Percentiles rank a stretch among this genome's conserved stretches.
phyloP scores from a whole-genome alignment of 2,113 vertebrate genomes.

The Pandion haliaetus region DNA sequence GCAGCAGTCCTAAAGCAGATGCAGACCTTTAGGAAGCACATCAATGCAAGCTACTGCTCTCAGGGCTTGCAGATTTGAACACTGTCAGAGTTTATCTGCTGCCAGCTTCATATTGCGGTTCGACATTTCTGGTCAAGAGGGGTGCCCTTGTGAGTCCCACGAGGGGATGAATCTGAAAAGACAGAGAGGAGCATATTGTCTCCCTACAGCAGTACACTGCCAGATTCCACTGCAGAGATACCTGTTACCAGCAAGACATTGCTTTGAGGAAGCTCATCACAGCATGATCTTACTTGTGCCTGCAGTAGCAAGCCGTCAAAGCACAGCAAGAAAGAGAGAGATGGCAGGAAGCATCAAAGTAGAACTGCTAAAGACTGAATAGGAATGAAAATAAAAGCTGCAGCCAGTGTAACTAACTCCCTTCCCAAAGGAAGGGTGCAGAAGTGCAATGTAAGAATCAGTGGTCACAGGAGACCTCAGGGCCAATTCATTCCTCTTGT shows the following conservation, averaged over 20 bases:
- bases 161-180: constrained; percentile 32
- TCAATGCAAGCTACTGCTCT: constrained; percentile 4
- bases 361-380: constrained; percentile 33
- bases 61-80: constrained; percentile 9
- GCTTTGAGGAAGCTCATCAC: constrained; percentile 57
- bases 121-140: constrained; percentile 60
- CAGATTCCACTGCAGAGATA: constrained; percentile 11
- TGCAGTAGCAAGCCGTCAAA: constrained; percentile 45
- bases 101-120: constrained; percentile 44
- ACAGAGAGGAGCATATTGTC: constrained; percentile 17
- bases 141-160: background rate
- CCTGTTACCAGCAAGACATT: constrained; percentile 52
- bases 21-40: constrained; percentile 26
- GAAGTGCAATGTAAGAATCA: constrained; percentile 34
- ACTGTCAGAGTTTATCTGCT: constrained; percentile 18
- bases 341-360: constrained; percentile 55
- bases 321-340: constrained; percentile 42
- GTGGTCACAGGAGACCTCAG: constrained; percentile 18
- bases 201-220: constrained; percentile 24
- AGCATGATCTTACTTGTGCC: constrained; percentile 48
- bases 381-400: constrained; percentile 59
- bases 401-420: constrained; percentile 28
- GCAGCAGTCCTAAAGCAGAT: background rate
- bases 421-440: constrained; percentile 31
- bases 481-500: background rate